Evolutionary conservation across 2,113 vertebrate genomes (phyloP), one percentile per base, ranked within the genome.

Genomic region (Burhinus oedicnemus): DNA sequence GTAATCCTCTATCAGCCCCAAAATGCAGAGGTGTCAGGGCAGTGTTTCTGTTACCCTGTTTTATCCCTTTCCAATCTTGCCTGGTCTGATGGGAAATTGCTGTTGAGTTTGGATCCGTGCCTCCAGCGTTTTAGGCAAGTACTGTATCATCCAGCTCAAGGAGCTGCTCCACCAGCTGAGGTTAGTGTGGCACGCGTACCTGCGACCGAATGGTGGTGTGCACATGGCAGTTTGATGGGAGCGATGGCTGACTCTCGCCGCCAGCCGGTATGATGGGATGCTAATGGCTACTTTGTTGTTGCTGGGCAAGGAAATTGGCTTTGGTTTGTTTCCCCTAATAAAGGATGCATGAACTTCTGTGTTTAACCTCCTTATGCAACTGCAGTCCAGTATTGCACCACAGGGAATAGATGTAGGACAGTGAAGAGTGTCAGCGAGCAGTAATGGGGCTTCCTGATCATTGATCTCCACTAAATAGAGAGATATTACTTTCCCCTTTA

Each of bases 271-370:
- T 5, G 81, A 5, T 75, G 4, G 0, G 83, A 52, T 79, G 36
- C 19, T 47, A 58, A 42, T 30, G 91, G 58, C 32, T 66, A 38
- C 78, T 80, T 89, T 2, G 2, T 30, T 74, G 66, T 93, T 69
- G 62, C 87, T 87, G 82, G 81, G 71, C 60, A 38, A 95, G 78
- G 58, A 70, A 91, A 90, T 80, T 9, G 30, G 75, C 87, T 94
- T 83, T 75, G 62, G 87, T 94, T 94, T 74, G 54, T 93, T 93
- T 88, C 58, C 58, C 62, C 74, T 69, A 77, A 72, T 91, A 83
- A 94, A 91, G 93, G 66, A 93, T 95, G 96, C 97, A 96, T 97
- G 97, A 96, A 97, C 87, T 97, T 97, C 92, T 93, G 93, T 96
- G 95, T 96, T 94, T 97, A 91, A 90, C 81, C 66, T 93, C 88